Conservation (phyloP, 2,797 vertebrate genomes). For the Xenops minutus region DNA sequence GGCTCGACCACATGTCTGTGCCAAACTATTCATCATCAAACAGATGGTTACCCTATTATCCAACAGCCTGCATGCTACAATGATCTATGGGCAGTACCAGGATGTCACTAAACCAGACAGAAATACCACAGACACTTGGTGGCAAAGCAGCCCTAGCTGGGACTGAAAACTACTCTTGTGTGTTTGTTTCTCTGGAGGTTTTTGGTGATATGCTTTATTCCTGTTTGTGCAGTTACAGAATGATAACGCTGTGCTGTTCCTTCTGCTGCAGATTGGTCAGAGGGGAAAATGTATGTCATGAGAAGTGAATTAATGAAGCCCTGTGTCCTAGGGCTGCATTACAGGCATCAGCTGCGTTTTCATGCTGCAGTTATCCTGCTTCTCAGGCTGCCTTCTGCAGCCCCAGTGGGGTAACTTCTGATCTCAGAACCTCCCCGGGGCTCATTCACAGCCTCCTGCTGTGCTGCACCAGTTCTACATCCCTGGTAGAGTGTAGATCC, state of each 20-base stretch:
- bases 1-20: not conserved
- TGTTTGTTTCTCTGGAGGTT: not conserved
- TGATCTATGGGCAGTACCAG: not conserved
- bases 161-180: not conserved
- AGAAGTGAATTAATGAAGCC: not conserved
- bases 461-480: not conserved
- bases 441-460: not conserved
- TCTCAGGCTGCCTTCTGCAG: not conserved
- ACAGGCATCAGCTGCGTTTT: not conserved
- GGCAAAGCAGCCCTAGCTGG: not conserved
- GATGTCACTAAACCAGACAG: constrained; percentile 1
- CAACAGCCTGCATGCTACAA: constrained; percentile 11
- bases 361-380: not conserved
- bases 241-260: not conserved
- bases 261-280: not conserved
- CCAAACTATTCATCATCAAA: constrained; percentile 16
- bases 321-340: not conserved
- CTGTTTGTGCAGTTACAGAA: not conserved
- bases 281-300: not conserved
- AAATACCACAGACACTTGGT: not conserved
- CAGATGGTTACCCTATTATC: constrained; percentile 30
- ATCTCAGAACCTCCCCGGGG: not conserved
- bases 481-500: not conserved
- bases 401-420: not conserved
- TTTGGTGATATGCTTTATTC: not conserved